Conservation (phyloP, 2,888 invertebrate genomes). For the Sarcophaga rosellei region DNA sequence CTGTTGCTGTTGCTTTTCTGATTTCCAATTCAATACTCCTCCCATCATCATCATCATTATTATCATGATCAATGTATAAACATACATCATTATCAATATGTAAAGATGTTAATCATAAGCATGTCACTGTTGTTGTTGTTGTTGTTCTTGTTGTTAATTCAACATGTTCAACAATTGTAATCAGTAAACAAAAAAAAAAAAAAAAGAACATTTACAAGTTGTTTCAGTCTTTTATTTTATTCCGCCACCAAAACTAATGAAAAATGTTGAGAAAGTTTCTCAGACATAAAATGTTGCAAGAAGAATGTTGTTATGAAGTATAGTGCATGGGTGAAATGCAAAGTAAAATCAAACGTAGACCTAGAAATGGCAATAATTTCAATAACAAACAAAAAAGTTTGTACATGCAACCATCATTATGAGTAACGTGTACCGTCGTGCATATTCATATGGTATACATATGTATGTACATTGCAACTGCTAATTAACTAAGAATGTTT, state of each 20-base stretch:
- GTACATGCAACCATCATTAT: background rate
- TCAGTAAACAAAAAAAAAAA: background rate
- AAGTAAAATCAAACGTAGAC: conserved; percentile 6
- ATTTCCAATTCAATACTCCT: too few relatives aligned
- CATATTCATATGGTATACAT: background rate
- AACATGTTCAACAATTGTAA: conserved; percentile 1
- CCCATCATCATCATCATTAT: background rate
- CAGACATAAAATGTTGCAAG: background rate
- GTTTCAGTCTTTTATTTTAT: conserved; percentile 29
- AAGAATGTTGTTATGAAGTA: conserved; percentile 1
- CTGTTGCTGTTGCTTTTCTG: too few relatives aligned
- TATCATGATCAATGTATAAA: background rate
- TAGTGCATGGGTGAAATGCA: conserved; percentile 4
- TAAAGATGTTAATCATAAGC: background rate
- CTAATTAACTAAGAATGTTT: background rate
- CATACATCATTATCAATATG: conserved; percentile 6
- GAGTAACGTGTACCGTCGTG: background rate
- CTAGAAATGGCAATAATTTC: conserved; percentile 36
- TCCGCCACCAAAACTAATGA: conserved; percentile 19
- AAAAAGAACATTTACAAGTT: conserved; percentile 4
- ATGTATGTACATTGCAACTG: background rate
- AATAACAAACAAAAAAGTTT: background rate
- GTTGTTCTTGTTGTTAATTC: background rate
- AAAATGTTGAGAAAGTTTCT: conserved; percentile 45
- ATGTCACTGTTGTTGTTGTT: background rate